Percentiles rank a stretch among this genome's conserved stretches.
Conservation (phyloP, 1,140 invertebrate species). For the Nylanderia fulva region DNA sequence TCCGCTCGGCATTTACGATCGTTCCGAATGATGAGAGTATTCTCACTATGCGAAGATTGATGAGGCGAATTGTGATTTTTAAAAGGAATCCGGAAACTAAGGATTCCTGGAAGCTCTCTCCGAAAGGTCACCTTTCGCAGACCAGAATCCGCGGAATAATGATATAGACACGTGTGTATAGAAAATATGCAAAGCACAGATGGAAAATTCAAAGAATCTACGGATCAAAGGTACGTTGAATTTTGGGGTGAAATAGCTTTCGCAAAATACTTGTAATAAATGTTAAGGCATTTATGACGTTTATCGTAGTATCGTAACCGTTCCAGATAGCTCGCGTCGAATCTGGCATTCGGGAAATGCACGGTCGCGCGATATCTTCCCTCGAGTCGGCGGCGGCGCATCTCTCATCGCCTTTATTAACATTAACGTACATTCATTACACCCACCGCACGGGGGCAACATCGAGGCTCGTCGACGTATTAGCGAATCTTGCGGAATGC, state of each 20-base stretch:
- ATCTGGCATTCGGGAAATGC: conserved; percentile 9
- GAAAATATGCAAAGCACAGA: not conserved
- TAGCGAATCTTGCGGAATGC: conserved; percentile 82
- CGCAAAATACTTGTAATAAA: not conserved
- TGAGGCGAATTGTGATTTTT: conserved; percentile 71
- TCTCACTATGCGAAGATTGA: conserved; percentile 77
- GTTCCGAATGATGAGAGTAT: conserved; percentile 83
- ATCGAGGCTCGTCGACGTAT: conserved; percentile 75
- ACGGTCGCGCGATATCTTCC: not conserved
- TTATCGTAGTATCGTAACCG: not conserved
- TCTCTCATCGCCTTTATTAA: conserved; percentile 73
- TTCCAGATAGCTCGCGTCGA: not conserved
- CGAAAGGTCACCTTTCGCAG: not conserved
- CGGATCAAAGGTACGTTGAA: not conserved
- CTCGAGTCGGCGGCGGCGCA: conserved; percentile 41
- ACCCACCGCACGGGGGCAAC: conserved; percentile 58
- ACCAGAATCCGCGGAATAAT: not conserved
- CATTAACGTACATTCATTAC: conserved; percentile 75
- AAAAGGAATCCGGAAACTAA: conserved; percentile 69
- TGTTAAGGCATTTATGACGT: not conserved
- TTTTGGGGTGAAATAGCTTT: not conserved
- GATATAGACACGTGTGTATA: no score
- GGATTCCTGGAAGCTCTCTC: not conserved
- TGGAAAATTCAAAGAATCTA: not conserved
- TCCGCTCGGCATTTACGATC: conserved; percentile 1